Percentiles rank a stretch among this genome's conserved stretches.
phyloP scores from a whole-genome alignment of 2,797 vertebrate genomes.

The Erpetoichthys calabaricus region DNA sequence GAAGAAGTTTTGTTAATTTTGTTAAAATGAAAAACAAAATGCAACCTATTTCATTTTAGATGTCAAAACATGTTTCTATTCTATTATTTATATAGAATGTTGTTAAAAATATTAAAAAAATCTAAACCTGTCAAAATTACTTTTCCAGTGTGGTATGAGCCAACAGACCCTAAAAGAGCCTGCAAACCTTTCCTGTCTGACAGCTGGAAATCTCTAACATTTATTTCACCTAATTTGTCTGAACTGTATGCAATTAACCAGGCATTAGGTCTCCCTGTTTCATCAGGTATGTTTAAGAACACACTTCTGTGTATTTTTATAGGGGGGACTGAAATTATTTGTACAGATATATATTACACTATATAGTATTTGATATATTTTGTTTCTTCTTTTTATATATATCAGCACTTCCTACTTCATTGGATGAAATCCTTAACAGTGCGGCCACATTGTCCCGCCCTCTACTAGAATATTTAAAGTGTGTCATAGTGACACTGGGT shows the following conservation, averaged over 20 bases:
- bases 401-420: conserved; percentile 45
- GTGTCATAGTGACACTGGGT: conserved; percentile 70
- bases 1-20: too few relatives aligned
- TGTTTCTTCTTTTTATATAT: background rate
- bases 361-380: background rate
- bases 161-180: conserved; percentile 70
- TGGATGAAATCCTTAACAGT: conserved; percentile 43
- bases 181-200: conserved; percentile 75
- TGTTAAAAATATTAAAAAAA: background rate
- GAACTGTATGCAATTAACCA: conserved; percentile 67
- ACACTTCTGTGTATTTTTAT: background rate
- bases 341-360: background rate
- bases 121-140: background rate
- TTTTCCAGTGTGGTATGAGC: conserved; percentile 76
- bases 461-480: conserved; percentile 65
- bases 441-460: conserved; percentile 57
- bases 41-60: too few relatives aligned
- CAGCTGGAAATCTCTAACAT: conserved; percentile 69
- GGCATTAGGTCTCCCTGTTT: conserved; percentile 53
- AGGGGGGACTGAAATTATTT: background rate
- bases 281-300: conserved; percentile 44
- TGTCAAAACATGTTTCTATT: too few relatives aligned
- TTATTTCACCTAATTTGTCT: conserved; percentile 68
- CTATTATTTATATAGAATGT: too few relatives aligned
- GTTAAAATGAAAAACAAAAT: too few relatives aligned